phyloP scores from a whole-genome alignment of 2,113 vertebrate species.

The Typhlomys cinereus region DNA sequence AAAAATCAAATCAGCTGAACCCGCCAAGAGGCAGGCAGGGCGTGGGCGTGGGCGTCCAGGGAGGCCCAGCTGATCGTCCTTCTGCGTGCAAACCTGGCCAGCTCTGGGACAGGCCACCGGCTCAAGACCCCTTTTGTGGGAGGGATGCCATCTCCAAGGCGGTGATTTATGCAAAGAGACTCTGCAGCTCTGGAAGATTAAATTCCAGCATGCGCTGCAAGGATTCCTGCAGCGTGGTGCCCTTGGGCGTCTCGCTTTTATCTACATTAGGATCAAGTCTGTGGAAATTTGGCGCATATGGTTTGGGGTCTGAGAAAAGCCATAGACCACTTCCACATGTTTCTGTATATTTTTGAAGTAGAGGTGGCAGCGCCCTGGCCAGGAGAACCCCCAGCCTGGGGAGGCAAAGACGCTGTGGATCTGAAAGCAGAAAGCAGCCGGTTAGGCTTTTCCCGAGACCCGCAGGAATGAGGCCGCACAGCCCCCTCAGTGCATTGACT shows the following conservation, averaged over 20 bases:
- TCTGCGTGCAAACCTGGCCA: neutral
- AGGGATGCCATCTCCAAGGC: constrained; percentile 46
- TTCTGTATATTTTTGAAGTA: constrained; percentile 28
- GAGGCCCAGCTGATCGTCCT: neutral
- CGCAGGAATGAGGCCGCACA: neutral
- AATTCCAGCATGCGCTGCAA: neutral
- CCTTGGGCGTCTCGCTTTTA: constrained; percentile 61
- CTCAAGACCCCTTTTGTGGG: constrained; percentile 55
- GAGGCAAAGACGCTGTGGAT: neutral
- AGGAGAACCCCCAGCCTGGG: neutral
- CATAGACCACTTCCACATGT: constrained; percentile 2
- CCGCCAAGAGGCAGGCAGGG: neutral
- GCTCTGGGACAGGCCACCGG: neutral
- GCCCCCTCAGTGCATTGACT: neutral
- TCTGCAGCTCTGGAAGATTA: constrained; percentile 38
- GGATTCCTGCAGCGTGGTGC: neutral
- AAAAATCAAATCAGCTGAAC: neutral
- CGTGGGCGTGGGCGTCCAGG: fast-evolving
- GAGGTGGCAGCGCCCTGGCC: neutral
- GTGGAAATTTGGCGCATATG: constrained; percentile 32
- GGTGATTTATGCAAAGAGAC: constrained; percentile 61
- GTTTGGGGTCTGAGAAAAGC: constrained; percentile 29
- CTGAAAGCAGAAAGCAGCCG: neutral
- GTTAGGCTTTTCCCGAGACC: neutral
- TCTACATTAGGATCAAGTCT: constrained; percentile 43